Evolutionary conservation across 2,113 vertebrate genomes (phyloP), one percentile per base, ranked within the genome.

Genomic region (Rhabdomys dilectus): DNA sequence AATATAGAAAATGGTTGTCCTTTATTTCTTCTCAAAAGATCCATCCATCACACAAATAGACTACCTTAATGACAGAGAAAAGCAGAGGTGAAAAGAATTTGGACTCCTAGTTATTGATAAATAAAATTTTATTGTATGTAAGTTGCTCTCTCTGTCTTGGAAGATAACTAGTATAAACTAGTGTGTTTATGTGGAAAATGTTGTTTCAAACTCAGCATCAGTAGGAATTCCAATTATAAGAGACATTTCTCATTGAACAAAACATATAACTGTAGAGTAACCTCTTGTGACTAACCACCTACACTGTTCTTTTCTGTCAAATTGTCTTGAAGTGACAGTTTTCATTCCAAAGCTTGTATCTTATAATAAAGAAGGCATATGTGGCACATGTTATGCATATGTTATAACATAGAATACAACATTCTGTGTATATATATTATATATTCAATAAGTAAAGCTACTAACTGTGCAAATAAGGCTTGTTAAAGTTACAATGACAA

Each of bases 101-200:
- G 66, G 64, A 58, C 53, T 97, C 72, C 19, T 70, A 53, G 51
- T 34, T 76, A 94, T 48, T 88, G 39, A 80, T 56, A 85, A 96
- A 58, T 70, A 66, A 64, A 93, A 76, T 29, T 85, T 72, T 85
- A 8, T 11, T 53, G 62, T 81, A 62, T 17, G 24, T 64, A 86
- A 56, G 75, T 1, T 8, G 73, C 6, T 77, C 13, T 89, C 31
- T 21, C 17, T 42, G 51, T 81, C n/a, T 95, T 4, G 78, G 39
- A 10, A 92, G 58, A 21, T 84, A 92, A 70, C 8, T 70, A 81
- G 80, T 31, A 5, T 26, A 42, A 92, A 45, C 26, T 64, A 66
- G 13, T 39, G 42, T 66, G 13, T 24, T 66, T 51, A 87, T n/a
- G 8, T 62, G 64, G 56, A 45, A 31, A 88, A 45, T 0, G 13